Percentiles rank a stretch among this genome's conserved stretches.
Conservation (phyloP, 2,797 vertebrate species). For the Galagoides demidoff region DNA sequence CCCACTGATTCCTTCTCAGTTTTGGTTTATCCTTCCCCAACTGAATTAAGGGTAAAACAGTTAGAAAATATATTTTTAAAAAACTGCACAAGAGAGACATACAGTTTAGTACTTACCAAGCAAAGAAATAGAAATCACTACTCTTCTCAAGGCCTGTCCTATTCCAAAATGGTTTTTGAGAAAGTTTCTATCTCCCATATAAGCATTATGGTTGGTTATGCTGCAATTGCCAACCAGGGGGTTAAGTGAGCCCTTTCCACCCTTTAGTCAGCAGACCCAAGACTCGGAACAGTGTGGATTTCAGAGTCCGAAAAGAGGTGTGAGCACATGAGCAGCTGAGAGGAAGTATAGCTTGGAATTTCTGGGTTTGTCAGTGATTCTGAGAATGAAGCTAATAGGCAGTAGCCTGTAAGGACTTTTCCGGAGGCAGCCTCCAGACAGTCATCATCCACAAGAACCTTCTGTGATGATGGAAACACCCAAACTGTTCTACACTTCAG, state of each 20-base stretch:
- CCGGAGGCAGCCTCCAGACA: neutral
- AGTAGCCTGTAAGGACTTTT: neutral
- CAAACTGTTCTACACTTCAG: neutral
- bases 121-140: neutral
- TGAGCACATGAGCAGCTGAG: neutral
- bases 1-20: conserved; percentile 64
- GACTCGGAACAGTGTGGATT: neutral
- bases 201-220: neutral
- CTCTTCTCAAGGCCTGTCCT: neutral
- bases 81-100: neutral
- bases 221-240: neutral
- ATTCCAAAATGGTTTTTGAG: neutral
- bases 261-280: neutral
- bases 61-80: conserved; percentile 52
- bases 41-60: conserved; percentile 49
- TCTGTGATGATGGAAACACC: neutral
- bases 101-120: conserved; percentile 47
- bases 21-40: conserved; percentile 63
- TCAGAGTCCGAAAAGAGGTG: neutral
- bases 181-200: neutral
- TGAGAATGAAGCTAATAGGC: neutral
- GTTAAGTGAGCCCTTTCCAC: neutral
- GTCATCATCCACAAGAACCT: neutral
- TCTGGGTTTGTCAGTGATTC: neutral
- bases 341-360: neutral